These are phyloP conservation scores for Lepetodrilus schrolli DNA, from an alignment of 2,888 invertebrate genomes.

Conservation along the genomic window DNA sequence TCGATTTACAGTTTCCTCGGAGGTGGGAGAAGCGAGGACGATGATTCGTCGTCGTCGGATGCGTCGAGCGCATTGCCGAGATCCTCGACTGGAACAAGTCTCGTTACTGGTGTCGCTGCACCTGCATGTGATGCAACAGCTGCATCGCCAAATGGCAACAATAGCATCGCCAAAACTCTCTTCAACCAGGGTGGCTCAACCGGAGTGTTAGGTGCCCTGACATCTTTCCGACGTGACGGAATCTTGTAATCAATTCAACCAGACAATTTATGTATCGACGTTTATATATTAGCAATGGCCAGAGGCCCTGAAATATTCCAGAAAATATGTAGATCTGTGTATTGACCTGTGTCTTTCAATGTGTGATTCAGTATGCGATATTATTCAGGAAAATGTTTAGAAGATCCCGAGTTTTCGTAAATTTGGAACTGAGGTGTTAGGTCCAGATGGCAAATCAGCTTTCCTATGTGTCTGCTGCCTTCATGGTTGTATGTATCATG, in stretches of 20 bases:
- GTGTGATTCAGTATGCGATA: not conserved
- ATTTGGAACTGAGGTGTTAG: too few species aligned
- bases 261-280: not conserved
- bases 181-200: conserved; percentile 40
- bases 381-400: not conserved
- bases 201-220: conserved; percentile 61
- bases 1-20: conserved; percentile 54
- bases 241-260: conserved; percentile 45
- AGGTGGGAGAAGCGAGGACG: conserved; percentile 11
- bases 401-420: not conserved
- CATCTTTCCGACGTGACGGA: conserved; percentile 57
- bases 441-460: too few species aligned
- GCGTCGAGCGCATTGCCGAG: not conserved
- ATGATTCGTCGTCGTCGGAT: conserved; percentile 8
- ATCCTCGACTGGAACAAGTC: not conserved
- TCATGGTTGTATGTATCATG: not conserved
- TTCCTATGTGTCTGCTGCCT: not conserved
- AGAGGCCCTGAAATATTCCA: conserved; percentile 9
- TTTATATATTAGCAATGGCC: not conserved
- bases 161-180: not conserved
- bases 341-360: not conserved
- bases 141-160: conserved; percentile 17
- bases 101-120: not conserved
- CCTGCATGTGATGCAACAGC: conserved; percentile 20
- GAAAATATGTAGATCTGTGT: not conserved